Conservation (phyloP, 1,140 invertebrate species). For the Brachionus rubens region DNA sequence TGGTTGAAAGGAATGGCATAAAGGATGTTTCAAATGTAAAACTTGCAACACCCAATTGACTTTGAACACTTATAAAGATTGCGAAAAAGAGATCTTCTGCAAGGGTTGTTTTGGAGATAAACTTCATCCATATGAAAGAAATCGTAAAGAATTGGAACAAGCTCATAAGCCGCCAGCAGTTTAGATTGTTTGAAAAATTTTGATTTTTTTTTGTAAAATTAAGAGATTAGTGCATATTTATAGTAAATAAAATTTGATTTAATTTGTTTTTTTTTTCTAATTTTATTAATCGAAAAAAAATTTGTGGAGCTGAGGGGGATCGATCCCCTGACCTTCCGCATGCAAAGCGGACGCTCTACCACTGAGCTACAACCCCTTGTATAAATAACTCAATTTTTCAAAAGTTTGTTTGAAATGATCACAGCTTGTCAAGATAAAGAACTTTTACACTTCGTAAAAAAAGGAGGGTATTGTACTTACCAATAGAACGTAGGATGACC, state of each 20-base stretch:
- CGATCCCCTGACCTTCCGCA: slow-evolving; percentile 47
- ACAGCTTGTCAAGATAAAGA: too few species aligned
- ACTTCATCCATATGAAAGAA: slow-evolving; percentile 43
- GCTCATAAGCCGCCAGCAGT: too few species aligned
- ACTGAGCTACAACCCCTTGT: slow-evolving; percentile 45
- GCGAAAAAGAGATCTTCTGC: slow-evolving; percentile 43
- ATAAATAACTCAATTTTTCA: neutral
- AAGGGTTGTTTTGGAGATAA: slow-evolving; percentile 38
- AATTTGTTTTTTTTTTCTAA: slow-evolving; percentile 1
- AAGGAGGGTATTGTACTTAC: too few species aligned
- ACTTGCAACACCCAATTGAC: slow-evolving; percentile 40
- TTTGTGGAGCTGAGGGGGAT: slow-evolving; percentile 46
- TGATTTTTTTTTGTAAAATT: too few species aligned
- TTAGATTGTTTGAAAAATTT: neutral
- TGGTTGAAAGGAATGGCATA: slow-evolving; percentile 43
- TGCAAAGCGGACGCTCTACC: slow-evolving; percentile 46
- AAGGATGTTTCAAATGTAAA: slow-evolving; percentile 47
- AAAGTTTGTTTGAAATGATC: too few species aligned
- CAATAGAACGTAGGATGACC: too few species aligned
- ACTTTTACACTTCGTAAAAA: too few species aligned
- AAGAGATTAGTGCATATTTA: neutral
- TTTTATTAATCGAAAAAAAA: neutral
- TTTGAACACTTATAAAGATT: slow-evolving; percentile 44
- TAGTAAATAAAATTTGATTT: neutral
- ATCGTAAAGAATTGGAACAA: slow-evolving; percentile 39